Evolutionary conservation across 2,113 vertebrate species (phyloP).

Genomic region (Rhodinocichla rosea): DNA sequence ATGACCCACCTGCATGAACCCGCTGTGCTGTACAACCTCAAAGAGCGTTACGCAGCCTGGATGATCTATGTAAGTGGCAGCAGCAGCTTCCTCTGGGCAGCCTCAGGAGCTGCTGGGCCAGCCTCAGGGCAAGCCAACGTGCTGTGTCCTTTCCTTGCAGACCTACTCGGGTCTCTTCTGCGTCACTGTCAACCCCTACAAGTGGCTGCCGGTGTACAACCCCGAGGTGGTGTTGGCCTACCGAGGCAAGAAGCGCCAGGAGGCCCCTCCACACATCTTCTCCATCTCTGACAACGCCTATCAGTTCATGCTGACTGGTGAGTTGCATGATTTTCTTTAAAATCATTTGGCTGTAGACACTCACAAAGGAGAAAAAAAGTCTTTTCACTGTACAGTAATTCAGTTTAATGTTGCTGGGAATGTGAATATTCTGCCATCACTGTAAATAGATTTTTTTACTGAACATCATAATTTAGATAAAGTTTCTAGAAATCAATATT

Average conservation of each 20-base stretch:
- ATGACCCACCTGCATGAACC: conserved; percentile 88
- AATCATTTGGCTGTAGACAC: too few species aligned
- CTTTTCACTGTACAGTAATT: not conserved
- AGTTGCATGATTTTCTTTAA: not conserved
- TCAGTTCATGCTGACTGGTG: conserved; percentile 78
- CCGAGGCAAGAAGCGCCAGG: conserved; percentile 76
- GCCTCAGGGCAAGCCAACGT: conserved; percentile 6
- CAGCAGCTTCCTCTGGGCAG: not conserved
- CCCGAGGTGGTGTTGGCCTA: conserved; percentile 77
- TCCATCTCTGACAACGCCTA: conserved; percentile 73
- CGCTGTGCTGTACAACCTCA: conserved; percentile 51
- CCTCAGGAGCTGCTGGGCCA: not conserved
- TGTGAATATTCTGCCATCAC: not conserved
- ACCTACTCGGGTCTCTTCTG: conserved; percentile 45
- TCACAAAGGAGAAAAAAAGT: not conserved
- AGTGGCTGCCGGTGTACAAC: conserved; percentile 82
- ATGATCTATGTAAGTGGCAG: conserved; percentile 64
- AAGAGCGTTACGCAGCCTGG: conserved; percentile 37
- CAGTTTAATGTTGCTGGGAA: not conserved
- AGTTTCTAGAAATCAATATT: not conserved
- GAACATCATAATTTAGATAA: not conserved
- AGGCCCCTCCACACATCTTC: conserved; percentile 79
- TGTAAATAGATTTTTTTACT: not conserved
- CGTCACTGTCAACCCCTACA: conserved; percentile 78
- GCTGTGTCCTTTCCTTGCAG: not conserved